These are phyloP conservation scores for Cremastobaeus sp. DNA, from an alignment of 2,888 invertebrate genomes.

Conservation along the genomic window DNA sequence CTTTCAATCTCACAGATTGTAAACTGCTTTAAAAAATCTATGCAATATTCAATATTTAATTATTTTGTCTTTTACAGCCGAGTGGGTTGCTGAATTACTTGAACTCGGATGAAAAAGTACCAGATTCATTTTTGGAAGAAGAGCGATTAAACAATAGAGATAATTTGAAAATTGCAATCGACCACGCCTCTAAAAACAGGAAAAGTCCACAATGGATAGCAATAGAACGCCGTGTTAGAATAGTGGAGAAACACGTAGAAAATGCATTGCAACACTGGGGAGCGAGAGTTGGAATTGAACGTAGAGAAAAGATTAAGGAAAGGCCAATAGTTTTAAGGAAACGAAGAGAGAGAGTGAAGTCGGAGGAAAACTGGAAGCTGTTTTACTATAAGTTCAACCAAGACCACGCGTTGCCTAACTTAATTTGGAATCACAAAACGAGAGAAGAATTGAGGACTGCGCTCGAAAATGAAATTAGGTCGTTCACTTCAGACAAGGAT, in stretches of 20 bases:
- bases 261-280: slow-evolving; percentile 87
- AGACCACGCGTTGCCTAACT: slow-evolving; percentile 96
- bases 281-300: slow-evolving; percentile 81
- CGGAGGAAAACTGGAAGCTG: slow-evolving; percentile 92
- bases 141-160: slow-evolving; percentile 90
- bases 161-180: slow-evolving; percentile 95
- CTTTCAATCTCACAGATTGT: background rate
- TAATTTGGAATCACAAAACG: slow-evolving; percentile 99
- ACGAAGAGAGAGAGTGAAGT: slow-evolving; percentile 91
- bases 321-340: slow-evolving; percentile 95
- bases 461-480: slow-evolving; percentile 94
- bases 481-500: slow-evolving; percentile 93
- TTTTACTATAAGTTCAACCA: slow-evolving; percentile 97
- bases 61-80: slow-evolving; percentile 82
- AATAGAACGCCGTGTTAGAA: slow-evolving; percentile 85
- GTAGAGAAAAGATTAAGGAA: slow-evolving; percentile 83
- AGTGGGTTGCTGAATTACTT: slow-evolving; percentile 93
- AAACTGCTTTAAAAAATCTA: background rate
- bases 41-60: background rate
- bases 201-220: slow-evolving; percentile 86
- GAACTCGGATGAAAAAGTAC: slow-evolving; percentile 91
- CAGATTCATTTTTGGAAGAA: slow-evolving; percentile 85
- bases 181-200: slow-evolving; percentile 84
- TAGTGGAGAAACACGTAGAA: slow-evolving; percentile 91
- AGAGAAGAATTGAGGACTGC: slow-evolving; percentile 95